Base-by-base conservation (phyloP, 2,113 vertebrate species). In the Passer domesticus region DNA sequence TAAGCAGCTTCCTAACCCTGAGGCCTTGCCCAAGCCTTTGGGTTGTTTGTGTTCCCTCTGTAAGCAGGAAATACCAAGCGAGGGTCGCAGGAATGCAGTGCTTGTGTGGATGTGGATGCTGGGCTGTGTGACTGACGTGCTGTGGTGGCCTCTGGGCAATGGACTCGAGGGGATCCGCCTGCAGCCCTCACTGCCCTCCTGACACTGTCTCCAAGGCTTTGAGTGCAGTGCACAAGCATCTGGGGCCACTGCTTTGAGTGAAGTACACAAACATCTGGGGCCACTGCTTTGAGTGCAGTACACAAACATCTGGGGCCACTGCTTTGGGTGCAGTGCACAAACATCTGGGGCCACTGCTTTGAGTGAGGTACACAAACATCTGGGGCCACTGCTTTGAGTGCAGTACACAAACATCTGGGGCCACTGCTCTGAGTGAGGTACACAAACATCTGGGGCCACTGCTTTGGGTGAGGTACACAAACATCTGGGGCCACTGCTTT, bases 41-140 rank as follows among this genome's bases (percentile, higher is more conserved):
- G 15, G 87, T 62, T 91, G 84, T 91, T 94, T 84, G 81, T 44
- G 4, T 69, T 79, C 13, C 43, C 28, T 43, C 70, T 58, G 2
- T 41, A 60, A 94, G 95, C 93, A 94, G 94, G 95, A 97, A 94
- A 89, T 95, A 50, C 91, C 89, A 62, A 13, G 6, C 8, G 12
- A 23, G 89, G 62, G 74, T 91, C 44, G 4, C 39, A 23, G 15
- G 87, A 24, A 35, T 89, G 46, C 24, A 4, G 67, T 9, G 33
- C 43, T 9, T 9, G 24, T 27, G 0, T 33, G 88, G 79, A 8
- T 85, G 28, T 80, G 80, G 41, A 52, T 21, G 74, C 81, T 0
- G 49, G 53, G 87, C 8, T 66, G 87, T 68, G 77, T 24, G 50
- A 18, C 31, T 27, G 88, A 77, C 77, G 73, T 84, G 55, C 63